Conservation (phyloP, 2,113 vertebrate genomes). For the Micromys minutus region DNA sequence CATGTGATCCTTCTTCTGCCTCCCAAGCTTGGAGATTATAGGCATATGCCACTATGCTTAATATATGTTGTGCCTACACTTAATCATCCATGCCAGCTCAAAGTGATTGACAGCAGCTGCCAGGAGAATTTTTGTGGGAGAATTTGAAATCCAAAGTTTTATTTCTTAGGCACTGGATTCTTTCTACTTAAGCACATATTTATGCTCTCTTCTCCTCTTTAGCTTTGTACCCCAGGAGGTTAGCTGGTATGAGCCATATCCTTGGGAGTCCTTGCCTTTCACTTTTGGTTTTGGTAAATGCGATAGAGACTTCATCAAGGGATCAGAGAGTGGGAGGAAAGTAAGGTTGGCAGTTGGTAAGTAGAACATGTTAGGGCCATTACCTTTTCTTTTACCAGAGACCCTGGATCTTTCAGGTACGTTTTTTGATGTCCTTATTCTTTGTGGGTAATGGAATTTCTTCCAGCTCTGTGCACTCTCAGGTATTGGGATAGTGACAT, state of each 20-base stretch:
- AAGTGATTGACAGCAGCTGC: neutral
- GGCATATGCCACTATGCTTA: neutral
- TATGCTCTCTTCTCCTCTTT: neutral
- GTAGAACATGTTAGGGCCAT: neutral
- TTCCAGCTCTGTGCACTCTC: neutral
- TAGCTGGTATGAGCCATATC: neutral
- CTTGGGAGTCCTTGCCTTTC: neutral
- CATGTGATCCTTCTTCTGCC: neutral
- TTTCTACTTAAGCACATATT: neutral
- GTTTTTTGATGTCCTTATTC: neutral
- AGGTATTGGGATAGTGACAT: neutral
- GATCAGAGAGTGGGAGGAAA: neutral
- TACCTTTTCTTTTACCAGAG: neutral
- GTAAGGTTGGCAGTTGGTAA: neutral
- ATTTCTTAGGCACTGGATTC: neutral
- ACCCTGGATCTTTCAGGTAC: neutral
- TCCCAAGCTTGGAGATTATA: neutral
- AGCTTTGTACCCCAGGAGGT: neutral
- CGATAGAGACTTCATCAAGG: neutral
- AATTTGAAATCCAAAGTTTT: neutral
- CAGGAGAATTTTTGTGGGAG: neutral
- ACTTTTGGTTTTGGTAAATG: neutral
- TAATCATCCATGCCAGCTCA: constrained; percentile 16
- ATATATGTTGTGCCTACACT: constrained; percentile 42
- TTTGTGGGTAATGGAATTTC: neutral